Conservation (phyloP, 2,888 invertebrate species). For the Dryococelus australis region DNA sequence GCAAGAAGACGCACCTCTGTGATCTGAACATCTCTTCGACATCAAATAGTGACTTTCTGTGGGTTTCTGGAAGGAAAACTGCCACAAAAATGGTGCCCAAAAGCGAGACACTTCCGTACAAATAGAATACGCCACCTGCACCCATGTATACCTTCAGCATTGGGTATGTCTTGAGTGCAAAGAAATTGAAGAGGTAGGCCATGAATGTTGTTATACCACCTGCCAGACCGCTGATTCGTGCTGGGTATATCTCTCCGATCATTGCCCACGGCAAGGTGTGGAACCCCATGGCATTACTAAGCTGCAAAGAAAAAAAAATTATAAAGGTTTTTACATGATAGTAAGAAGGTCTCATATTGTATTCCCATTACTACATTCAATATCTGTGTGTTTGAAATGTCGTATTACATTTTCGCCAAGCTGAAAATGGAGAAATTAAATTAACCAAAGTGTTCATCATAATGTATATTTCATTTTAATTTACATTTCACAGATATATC, state of each 20-base stretch:
- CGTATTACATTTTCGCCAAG: too few species aligned
- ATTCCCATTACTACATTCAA: too few species aligned
- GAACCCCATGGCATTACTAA: conserved; percentile 61
- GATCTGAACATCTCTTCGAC: conserved; percentile 55
- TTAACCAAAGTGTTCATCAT: too few species aligned
- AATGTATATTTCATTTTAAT: too few species aligned
- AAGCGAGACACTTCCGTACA: conserved; percentile 60
- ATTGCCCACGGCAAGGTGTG: conserved; percentile 65
- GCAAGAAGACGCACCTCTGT: not conserved
- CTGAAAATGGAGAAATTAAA: too few species aligned
- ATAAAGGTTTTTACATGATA: not conserved
- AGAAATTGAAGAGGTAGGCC: conserved; percentile 64
- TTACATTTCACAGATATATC: too few species aligned
- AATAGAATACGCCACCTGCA: conserved; percentile 57
- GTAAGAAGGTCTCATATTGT: too few species aligned
- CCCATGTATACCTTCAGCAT: conserved; percentile 34
- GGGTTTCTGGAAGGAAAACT: conserved; percentile 63
- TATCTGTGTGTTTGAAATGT: too few species aligned
- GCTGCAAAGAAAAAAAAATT: not conserved
- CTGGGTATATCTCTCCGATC: conserved; percentile 67
- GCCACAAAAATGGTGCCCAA: conserved; percentile 61
- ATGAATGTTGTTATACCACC: conserved; percentile 61
- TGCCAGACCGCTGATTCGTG: conserved; percentile 61
- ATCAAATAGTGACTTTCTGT: conserved; percentile 62
- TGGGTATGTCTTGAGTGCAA: conserved; percentile 63